Conservation (phyloP, 2,888 invertebrate species). For the Sericinus montela region DNA sequence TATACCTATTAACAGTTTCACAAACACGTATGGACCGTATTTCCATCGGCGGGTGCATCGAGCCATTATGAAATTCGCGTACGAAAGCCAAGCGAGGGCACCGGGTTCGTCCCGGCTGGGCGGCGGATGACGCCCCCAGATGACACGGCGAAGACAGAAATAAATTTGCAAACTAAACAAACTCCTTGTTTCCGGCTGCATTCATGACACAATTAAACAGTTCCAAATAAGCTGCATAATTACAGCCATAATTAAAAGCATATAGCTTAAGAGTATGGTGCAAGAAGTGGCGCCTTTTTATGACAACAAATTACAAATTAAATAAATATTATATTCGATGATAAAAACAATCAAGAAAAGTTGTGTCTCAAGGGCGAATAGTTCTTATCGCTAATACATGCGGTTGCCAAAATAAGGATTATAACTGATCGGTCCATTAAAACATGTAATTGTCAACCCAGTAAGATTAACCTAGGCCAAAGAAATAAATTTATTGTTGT, state of each 20-base stretch:
- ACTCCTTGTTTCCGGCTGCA: slow-evolving; percentile 68
- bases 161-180: slow-evolving; percentile 74
- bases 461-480: slow-evolving; percentile 13
- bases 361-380: too few species aligned
- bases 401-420: slow-evolving; percentile 56
- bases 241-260: slow-evolving; percentile 14
- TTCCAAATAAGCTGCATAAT: slow-evolving; percentile 33
- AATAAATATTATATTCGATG: too few species aligned
- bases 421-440: slow-evolving; percentile 29
- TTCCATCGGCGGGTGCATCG: slow-evolving; percentile 46
- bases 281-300: too few species aligned
- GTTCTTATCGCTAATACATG: slow-evolving; percentile 31
- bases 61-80: slow-evolving; percentile 56
- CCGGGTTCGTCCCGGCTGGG: slow-evolving; percentile 23
- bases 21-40: slow-evolving; percentile 41
- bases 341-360: too few species aligned
- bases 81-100: slow-evolving; percentile 52
- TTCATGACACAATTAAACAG: slow-evolving; percentile 61
- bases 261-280: too few species aligned
- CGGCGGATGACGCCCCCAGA: slow-evolving; percentile 65
- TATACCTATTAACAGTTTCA: slow-evolving; percentile 37
- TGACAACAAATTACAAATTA: too few species aligned
- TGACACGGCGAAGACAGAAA: slow-evolving; percentile 68
- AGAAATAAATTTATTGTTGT: background rate
- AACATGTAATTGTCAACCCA: slow-evolving; percentile 16